phyloP scores from a whole-genome alignment of 35 echinoderm and acorn worm genomes.

The Hemicentrotus pulcherrimus region DNA sequence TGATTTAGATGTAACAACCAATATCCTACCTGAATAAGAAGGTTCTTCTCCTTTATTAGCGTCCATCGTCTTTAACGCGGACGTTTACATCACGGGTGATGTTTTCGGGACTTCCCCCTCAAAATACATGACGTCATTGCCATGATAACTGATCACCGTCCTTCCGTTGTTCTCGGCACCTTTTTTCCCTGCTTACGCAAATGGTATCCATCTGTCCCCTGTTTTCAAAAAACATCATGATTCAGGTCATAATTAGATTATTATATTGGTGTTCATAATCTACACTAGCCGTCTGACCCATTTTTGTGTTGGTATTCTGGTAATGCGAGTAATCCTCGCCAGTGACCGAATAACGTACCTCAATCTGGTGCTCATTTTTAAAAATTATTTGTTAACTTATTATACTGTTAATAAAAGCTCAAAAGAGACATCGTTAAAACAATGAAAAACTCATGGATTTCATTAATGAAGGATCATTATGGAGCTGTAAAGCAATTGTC shows the following conservation, averaged over 20 bases:
- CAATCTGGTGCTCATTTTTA: neutral
- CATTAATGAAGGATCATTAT: too few relatives aligned
- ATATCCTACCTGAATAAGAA: neutral
- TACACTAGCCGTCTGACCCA: neutral
- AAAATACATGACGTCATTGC: neutral
- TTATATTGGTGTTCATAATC: neutral
- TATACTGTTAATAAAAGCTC: neutral
- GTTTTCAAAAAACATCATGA: neutral
- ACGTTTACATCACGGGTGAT: neutral
- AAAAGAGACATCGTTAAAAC: neutral
- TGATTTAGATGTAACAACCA: neutral
- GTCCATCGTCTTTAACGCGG: neutral
- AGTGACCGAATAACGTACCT: neutral
- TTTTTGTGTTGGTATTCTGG: neutral
- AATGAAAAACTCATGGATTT: too few relatives aligned
- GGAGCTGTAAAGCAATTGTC: too few relatives aligned
- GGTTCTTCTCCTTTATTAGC: neutral
- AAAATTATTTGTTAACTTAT: neutral
- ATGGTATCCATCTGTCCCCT: neutral
- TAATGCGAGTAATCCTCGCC: neutral
- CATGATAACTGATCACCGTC: neutral
- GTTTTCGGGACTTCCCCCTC: neutral
- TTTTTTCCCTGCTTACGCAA: neutral
- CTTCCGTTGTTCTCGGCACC: too few relatives aligned
- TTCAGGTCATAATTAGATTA: neutral